phyloP scores from a whole-genome alignment of 2,797 vertebrate genomes.

The Lepilemur ruficaudatus region DNA sequence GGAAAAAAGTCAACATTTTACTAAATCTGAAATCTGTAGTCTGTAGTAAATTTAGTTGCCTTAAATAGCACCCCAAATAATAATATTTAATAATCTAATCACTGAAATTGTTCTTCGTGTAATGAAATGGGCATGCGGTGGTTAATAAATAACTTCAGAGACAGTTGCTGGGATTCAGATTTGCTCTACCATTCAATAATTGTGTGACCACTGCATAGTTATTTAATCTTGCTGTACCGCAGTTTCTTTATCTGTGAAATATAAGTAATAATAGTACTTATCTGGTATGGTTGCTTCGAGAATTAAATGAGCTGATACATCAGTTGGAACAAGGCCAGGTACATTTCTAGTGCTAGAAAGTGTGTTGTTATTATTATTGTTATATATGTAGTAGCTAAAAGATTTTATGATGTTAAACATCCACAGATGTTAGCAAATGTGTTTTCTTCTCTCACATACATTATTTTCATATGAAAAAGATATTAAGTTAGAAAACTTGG shows the following conservation, averaged over 20 bases:
- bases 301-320: neutral
- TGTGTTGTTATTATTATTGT: neutral
- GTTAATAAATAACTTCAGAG: neutral
- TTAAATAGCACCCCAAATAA: neutral
- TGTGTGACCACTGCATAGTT: neutral
- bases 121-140: neutral
- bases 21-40: neutral
- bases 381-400: neutral
- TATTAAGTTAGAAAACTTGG: neutral
- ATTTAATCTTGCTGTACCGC: neutral
- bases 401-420: neutral
- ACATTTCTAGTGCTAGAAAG: neutral
- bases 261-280: neutral
- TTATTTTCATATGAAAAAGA: neutral
- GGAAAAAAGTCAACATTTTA: neutral
- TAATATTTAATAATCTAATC: neutral
- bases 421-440: neutral
- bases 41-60: neutral
- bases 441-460: neutral
- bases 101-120: neutral
- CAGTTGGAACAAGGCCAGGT: neutral
- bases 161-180: neutral
- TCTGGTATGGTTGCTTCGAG: neutral
- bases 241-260: neutral
- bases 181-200: neutral